Base-by-base conservation (phyloP, 2,113 vertebrate species). In the Ptilonorhynchus violaceus region DNA sequence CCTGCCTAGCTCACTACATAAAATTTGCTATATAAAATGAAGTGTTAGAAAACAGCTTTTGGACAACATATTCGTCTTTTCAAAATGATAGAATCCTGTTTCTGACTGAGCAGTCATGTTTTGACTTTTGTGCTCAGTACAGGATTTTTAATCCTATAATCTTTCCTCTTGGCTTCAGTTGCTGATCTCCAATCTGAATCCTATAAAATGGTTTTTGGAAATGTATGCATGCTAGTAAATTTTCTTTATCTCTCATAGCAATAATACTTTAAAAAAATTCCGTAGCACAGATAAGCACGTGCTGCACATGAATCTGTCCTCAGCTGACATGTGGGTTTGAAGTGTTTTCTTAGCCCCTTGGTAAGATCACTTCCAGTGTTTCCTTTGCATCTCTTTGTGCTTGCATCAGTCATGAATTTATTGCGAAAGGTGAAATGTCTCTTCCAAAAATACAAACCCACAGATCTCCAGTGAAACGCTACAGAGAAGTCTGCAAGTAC, bases 291-390 rank as follows among this genome's bases (percentile, higher is more conserved):
- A 96, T 89, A 96, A 96, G 76, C 47, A 91, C 2, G 1, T 89
- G 91, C 89, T 84, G 76, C 73, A 74, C 86, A 95, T 92, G 76
- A 97, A 96, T 96, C 95, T 96, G 83, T 95, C 94, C 95, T 95
- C 70, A 96, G 93, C 56, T 91, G 91, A 95, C 94, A 55, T 63
- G 72, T 50, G 55, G 35, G 64, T 84, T 91, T 84, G 47, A 86
- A 95, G 56, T 85, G 86, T 89, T 96, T 96, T 68, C 91, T 84
- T 93, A 95, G 53, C 67, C 52, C 86, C 47, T 91, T 1, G 0
- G 76, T 86, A 81, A 86, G 83, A 95, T 59, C 68, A 63, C 27
- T 90, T 89, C 50, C 68, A 88, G 22, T 83, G 90, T 88, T 95
- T 83, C 67, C 31, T 92, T 92, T 93, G 39, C 49, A 92, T 85